phyloP scores from a whole-genome alignment of 2,797 vertebrate species.

The Muraenolepis orangiensis region DNA sequence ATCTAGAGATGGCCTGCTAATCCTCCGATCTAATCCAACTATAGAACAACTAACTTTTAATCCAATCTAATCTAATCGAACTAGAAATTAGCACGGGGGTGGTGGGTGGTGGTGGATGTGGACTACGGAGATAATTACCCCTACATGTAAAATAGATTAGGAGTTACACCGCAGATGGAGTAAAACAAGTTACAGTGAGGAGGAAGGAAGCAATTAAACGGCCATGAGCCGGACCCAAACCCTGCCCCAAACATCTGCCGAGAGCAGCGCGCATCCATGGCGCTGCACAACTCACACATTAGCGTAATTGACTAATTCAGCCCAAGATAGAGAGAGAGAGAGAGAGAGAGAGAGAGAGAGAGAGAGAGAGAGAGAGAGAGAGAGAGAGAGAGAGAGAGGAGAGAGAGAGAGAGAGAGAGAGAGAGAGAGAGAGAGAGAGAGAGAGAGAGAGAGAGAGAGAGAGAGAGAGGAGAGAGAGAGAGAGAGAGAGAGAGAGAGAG shows the following conservation, averaged over 20 bases:
- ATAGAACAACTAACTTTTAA: too few relatives aligned
- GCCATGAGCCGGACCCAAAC: slow-evolving; percentile 72
- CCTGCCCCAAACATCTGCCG: slow-evolving; percentile 76
- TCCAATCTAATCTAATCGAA: slow-evolving; percentile 66
- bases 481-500: slow-evolving; percentile 60
- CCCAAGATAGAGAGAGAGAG: slow-evolving; percentile 59
- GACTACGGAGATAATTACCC: slow-evolving; percentile 69
- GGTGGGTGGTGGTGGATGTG: too few relatives aligned
- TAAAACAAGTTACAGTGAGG: slow-evolving; percentile 71
- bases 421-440: slow-evolving; percentile 60
- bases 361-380: slow-evolving; percentile 58
- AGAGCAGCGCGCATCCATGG: slow-evolving; percentile 69
- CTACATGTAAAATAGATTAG: slow-evolving; percentile 73
- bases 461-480: slow-evolving; percentile 54
- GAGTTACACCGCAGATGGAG: slow-evolving; percentile 71
- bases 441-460: slow-evolving; percentile 60
- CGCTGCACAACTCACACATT: slow-evolving; percentile 71
- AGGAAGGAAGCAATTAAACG: slow-evolving; percentile 79
- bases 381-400: slow-evolving; percentile 60
- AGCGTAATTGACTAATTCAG: slow-evolving; percentile 73
- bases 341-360: slow-evolving; percentile 53
- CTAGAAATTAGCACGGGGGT: slow-evolving; percentile 63
- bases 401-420: slow-evolving; percentile 56
- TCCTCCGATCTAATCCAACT: slow-evolving; percentile 65
- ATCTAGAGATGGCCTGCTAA: slow-evolving; percentile 51